Percentiles rank a stretch among this genome's conserved stretches.
Evolutionary conservation across 2,113 vertebrate species (phyloP).

Genomic region (Nyctereutes procyonoides): DNA sequence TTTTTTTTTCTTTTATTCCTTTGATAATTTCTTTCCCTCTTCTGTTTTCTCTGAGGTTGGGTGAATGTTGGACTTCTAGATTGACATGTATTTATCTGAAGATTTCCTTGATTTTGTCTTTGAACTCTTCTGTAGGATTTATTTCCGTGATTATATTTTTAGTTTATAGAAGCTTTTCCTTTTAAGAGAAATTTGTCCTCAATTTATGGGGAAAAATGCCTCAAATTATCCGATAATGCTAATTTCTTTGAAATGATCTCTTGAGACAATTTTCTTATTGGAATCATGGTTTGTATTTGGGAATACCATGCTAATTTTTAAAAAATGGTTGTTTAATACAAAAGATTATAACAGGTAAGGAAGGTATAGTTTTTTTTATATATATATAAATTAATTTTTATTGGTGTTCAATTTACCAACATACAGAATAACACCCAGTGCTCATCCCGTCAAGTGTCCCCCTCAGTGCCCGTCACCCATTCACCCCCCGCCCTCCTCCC

Average conservation of each 20-base stretch:
- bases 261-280: background rate
- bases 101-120: constrained; percentile 27
- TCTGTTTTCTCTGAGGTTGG: background rate
- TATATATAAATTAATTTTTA: no score
- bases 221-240: background rate
- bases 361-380: background rate
- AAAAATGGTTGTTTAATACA: background rate
- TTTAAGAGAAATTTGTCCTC: background rate
- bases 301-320: background rate
- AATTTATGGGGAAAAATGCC: background rate
- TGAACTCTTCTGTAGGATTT: background rate
- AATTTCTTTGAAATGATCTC: background rate
- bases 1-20: background rate
- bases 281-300: background rate
- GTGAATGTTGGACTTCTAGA: background rate
- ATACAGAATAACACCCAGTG: no score
- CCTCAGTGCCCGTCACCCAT: no score
- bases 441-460: no score
- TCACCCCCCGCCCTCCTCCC: no score
- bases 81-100: background rate
- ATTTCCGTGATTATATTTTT: constrained; percentile 24
- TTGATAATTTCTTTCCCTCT: background rate
- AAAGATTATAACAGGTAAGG: background rate
- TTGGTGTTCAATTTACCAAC: no score
- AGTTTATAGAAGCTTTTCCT: background rate